Conservation (phyloP, 2,888 invertebrate species). For the Tinea semifulvella region DNA sequence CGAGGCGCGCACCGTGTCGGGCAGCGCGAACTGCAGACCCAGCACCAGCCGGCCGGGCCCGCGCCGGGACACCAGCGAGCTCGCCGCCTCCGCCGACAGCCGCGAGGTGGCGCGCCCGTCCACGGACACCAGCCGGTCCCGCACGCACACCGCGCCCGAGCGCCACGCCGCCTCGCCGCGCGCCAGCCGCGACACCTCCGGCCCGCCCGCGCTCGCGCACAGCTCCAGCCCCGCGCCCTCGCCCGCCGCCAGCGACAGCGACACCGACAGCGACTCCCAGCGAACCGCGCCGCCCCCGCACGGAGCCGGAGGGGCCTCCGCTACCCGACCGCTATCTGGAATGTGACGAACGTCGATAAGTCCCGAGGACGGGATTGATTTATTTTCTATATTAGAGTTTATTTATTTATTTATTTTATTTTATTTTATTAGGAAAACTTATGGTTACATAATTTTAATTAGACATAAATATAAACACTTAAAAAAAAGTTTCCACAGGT, state of each 20-base stretch:
- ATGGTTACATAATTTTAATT: too few species aligned
- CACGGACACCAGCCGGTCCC: constrained; percentile 86
- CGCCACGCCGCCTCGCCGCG: too few species aligned
- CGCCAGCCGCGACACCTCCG: constrained; percentile 53
- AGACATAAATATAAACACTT: too few species aligned
- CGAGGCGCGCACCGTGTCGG: constrained; percentile 89
- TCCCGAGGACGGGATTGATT: too few species aligned
- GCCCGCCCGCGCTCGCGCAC: constrained; percentile 48
- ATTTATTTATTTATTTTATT: too few species aligned
- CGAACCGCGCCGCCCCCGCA: constrained; percentile 39
- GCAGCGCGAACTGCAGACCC: constrained; percentile 89
- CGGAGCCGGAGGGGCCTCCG: constrained; percentile 42
- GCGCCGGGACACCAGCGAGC: constrained; percentile 66
- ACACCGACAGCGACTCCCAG: constrained; percentile 20
- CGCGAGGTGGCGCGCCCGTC: constrained; percentile 81
- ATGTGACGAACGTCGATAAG: too few species aligned
- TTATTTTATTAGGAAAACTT: too few species aligned
- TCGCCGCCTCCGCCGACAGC: constrained; percentile 68
- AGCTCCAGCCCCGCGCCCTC: constrained; percentile 51
- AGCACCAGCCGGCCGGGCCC: constrained; percentile 73
- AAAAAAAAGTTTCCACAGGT: too few species aligned
- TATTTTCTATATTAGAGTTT: too few species aligned
- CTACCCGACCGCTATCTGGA: neutral
- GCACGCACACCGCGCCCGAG: constrained; percentile 77
- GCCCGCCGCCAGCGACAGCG: constrained; percentile 49